Conservation (phyloP, 2,113 vertebrate genomes). For the Centropristis striata region DNA sequence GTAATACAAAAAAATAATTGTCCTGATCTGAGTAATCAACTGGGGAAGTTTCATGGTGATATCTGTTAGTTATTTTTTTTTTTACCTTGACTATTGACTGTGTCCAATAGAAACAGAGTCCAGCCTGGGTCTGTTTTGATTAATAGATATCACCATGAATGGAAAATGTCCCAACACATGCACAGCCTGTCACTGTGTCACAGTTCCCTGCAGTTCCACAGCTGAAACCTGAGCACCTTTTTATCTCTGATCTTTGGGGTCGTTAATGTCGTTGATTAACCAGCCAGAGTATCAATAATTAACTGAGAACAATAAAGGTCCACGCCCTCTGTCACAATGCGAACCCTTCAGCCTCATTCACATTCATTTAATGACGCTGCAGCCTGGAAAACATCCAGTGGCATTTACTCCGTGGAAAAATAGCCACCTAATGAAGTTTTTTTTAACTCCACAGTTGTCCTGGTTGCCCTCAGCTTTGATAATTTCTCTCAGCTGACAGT, state of each 20-base stretch:
- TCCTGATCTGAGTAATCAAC: too few species aligned
- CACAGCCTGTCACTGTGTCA: neutral
- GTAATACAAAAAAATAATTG: too few species aligned
- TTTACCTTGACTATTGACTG: too few species aligned
- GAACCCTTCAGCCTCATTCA: conserved; percentile 65
- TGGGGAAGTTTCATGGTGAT: too few species aligned
- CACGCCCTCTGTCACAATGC: conserved; percentile 67
- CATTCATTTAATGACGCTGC: conserved; percentile 39
- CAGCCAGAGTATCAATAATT: conserved; percentile 78
- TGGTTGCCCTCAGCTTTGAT: conserved; percentile 4
- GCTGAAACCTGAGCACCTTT: conserved; percentile 28
- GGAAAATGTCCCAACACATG: conserved; percentile 21
- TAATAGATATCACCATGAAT: neutral
- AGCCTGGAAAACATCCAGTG: conserved; percentile 38
- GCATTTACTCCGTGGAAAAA: conserved; percentile 46
- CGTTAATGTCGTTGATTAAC: conserved; percentile 78
- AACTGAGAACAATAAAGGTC: conserved; percentile 73
- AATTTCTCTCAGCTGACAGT: neutral
- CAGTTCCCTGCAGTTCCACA: neutral
- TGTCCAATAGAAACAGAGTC: too few species aligned
- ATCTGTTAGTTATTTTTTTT: too few species aligned
- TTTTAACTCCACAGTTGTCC: conserved; percentile 7
- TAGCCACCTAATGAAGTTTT: conserved; percentile 21
- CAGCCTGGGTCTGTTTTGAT: conserved; percentile 25
- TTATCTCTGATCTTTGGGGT: conserved; percentile 45